Evolutionary conservation across 2,113 vertebrate genomes (phyloP).

Genomic region (Azemiops feae): DNA sequence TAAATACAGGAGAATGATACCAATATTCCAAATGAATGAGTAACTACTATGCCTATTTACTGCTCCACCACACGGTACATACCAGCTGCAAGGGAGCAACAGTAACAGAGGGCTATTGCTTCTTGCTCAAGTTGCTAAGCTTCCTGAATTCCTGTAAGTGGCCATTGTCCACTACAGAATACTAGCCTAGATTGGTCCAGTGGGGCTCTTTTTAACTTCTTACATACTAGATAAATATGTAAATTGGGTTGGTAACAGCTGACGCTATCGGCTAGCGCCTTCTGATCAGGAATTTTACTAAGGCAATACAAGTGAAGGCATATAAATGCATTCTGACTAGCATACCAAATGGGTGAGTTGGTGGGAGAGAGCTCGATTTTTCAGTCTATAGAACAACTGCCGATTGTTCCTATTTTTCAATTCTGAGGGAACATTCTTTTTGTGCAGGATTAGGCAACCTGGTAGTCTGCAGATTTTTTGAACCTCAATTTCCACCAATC

Average conservation of each 20-base stretch:
- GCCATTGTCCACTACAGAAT: not conserved
- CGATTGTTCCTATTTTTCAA: not conserved
- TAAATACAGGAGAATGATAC: conserved; percentile 11
- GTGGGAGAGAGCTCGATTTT: not conserved
- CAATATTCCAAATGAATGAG: not conserved
- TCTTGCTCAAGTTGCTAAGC: not conserved
- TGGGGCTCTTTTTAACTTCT: not conserved
- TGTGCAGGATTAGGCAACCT: not conserved
- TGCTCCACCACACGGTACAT: not conserved
- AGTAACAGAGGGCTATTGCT: not conserved
- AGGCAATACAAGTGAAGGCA: not conserved
- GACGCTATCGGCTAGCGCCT: not conserved
- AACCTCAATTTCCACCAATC: not conserved
- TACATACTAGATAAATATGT: not conserved
- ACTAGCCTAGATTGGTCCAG: not conserved
- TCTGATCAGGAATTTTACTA: accelerated
- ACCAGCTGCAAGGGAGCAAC: not conserved
- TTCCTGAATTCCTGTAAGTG: not conserved
- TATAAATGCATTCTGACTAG: not conserved
- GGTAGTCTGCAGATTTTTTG: not conserved
- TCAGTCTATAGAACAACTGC: not conserved
- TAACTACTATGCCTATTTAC: not conserved
- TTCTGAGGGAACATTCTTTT: not conserved
- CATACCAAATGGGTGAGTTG: not conserved
- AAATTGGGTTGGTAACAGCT: not conserved